These are phyloP conservation scores for Dioctria linearis DNA, from an alignment of 2,888 invertebrate genomes.

Conservation along the genomic window DNA sequence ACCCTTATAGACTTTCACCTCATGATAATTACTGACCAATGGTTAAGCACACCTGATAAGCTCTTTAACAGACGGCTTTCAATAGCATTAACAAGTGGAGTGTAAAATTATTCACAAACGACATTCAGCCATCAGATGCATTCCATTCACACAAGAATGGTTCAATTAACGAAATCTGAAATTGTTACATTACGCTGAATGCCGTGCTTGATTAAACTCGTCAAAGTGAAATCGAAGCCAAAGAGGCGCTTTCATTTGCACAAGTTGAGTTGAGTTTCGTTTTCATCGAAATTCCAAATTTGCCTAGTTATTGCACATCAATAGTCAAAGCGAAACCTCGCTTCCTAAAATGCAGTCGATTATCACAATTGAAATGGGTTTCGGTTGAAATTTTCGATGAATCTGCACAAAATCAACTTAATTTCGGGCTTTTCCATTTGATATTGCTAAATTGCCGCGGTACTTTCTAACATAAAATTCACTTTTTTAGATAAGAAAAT, in stretches of 20 bases:
- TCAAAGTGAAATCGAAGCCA: conserved; percentile 46
- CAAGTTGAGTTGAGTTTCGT: conserved; percentile 6
- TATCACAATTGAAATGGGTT: conserved; percentile 31
- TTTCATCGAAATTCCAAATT: conserved; percentile 17
- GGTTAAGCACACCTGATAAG: neutral
- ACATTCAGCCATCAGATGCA: conserved; percentile 36
- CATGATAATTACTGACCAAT: no score
- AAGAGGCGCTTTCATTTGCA: conserved; percentile 50
- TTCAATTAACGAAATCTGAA: conserved; percentile 49
- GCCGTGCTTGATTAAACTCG: conserved; percentile 42
- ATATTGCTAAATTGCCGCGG: conserved; percentile 55
- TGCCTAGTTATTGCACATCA: conserved; percentile 26
- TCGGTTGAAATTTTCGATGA: conserved; percentile 66
- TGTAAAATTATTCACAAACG: conserved; percentile 44
- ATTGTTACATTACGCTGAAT: conserved; percentile 48
- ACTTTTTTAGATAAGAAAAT: conserved; percentile 40
- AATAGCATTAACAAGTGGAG: neutral
- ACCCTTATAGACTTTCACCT: no score
- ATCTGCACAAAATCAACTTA: conserved; percentile 68
- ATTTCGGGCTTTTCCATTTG: conserved; percentile 66
- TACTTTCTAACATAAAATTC: conserved; percentile 52
- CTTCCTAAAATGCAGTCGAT: conserved; percentile 28
- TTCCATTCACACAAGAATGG: neutral
- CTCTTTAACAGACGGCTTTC: neutral
- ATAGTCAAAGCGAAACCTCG: conserved; percentile 38